phyloP scores from a whole-genome alignment of 2,888 invertebrate genomes.

The Dicycla oo region DNA sequence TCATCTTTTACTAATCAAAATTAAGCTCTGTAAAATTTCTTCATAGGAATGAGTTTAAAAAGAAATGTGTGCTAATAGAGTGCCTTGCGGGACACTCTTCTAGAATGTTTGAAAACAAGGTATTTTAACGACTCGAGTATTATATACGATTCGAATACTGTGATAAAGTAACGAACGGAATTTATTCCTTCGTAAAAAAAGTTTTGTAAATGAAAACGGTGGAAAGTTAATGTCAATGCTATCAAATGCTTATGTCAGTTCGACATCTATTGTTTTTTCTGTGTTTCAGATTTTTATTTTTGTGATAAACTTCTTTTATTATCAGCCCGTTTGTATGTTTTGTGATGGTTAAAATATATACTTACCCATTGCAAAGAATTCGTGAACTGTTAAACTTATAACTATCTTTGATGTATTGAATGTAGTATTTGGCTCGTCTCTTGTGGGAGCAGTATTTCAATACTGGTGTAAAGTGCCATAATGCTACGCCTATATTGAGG shows the following conservation, averaged over 20 bases:
- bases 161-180: conserved; percentile 79
- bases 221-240: conserved; percentile 67
- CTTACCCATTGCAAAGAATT: conserved; percentile 41
- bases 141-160: conserved; percentile 77
- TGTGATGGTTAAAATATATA: conserved; percentile 38
- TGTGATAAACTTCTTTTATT: conserved; percentile 82
- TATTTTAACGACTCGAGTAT: conserved; percentile 67
- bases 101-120: conserved; percentile 67
- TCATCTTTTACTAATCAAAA: conserved; percentile 37
- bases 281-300: conserved; percentile 73
- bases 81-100: conserved; percentile 82
- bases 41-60: conserved; percentile 59
- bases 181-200: conserved; percentile 67
- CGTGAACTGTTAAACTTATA: conserved; percentile 39
- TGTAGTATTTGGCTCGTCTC: conserved; percentile 41
- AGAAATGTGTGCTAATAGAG: conserved; percentile 77
- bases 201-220: conserved; percentile 70
- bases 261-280: conserved; percentile 68
- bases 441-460: conserved; percentile 24
- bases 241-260: conserved; percentile 78
- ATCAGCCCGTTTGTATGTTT: conserved; percentile 63
- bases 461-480: conserved; percentile 45
- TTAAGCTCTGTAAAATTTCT: conserved; percentile 51
- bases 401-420: conserved; percentile 26
- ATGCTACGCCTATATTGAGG: conserved; percentile 24